Base-by-base conservation (phyloP, 2,797 vertebrate species). In the Periparus ater region DNA sequence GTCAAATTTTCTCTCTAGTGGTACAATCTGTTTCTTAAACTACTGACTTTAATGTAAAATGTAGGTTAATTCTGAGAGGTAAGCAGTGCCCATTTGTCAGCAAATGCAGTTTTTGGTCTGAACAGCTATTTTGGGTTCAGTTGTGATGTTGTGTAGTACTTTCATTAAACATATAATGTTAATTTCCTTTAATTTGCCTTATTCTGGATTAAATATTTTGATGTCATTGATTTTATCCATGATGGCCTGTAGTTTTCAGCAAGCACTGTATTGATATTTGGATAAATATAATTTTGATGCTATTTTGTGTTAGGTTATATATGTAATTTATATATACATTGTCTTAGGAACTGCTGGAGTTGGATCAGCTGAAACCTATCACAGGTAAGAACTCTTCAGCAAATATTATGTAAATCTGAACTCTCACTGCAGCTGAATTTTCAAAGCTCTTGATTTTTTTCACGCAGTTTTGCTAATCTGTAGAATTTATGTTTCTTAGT, bases 1-100 rank as follows among this genome's bases (percentile, higher is more conserved):
- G 22, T 96, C 40, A 87, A 72, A 87, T 96, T 92, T 91, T 65
- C 68, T 88, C 42, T 50, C 44, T 29, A 61, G 40, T 81, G 92
- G 42, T 89, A 51, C 67, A 89, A 87, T 85, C 55, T 93, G 44
- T 93, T 97, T 93, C 65, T 75, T 95, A 91, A 96, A 75, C 20
- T 93, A 93, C 84, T 48, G 50, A 53, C 8, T 88, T 74, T 81
- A 76, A 84, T 13, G 2, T 42, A 91, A 95, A 84, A 55, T 45
- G 17, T 13, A 87, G 54, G 86, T 93, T 93, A 91, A 91, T 94
- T 51, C 61, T 86, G 38, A 93, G 53, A 47, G n/a, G 15, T 73
- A 88, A 96, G 55, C 25, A 79, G 8, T 3, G 3, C 15, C 73
- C 20, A 58, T 90, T 85, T 78, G n/a, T 83, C 61, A 75, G 51